Evolutionary conservation across 64 coral and sea anemone genomes (phyloP).

Genomic region (Cladopsammia gracilis): DNA sequence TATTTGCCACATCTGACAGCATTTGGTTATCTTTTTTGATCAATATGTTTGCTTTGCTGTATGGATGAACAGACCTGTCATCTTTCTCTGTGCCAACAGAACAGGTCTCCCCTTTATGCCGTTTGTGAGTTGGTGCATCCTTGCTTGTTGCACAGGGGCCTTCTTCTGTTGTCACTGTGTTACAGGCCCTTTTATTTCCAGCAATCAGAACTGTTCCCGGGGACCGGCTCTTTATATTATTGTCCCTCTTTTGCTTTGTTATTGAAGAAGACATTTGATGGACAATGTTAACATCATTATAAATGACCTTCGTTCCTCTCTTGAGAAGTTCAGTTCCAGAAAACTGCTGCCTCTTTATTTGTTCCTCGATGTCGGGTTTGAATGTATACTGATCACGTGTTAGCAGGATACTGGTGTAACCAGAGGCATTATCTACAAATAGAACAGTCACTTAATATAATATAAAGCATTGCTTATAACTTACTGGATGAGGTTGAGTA

Average conservation of each 20-base stretch:
- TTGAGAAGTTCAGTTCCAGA: constrained; percentile 73
- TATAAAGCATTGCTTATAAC: neutral
- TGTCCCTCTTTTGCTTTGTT: neutral
- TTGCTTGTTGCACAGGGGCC: neutral
- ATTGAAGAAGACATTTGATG: neutral
- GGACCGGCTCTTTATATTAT: neutral
- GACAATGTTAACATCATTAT: neutral
- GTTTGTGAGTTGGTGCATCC: too few relatives aligned
- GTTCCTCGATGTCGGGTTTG: constrained; percentile 58
- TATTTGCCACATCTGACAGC: neutral
- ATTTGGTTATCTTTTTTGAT: neutral
- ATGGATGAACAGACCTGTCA: neutral
- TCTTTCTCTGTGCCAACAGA: neutral
- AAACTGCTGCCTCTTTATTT: constrained; percentile 65
- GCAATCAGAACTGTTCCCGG: neutral
- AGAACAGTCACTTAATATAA: neutral
- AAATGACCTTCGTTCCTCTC: constrained; percentile 34
- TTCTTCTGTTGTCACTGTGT: neutral
- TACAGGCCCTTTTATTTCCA: neutral
- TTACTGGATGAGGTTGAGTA: too few relatives aligned
- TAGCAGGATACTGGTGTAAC: constrained; percentile 57
- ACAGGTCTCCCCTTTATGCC: neutral
- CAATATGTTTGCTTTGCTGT: neutral
- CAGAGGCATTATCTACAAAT: neutral
- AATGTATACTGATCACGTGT: constrained; percentile 52